Evolutionary conservation across 2,888 invertebrate genomes (phyloP).

Genomic region (Apodemia zela): DNA sequence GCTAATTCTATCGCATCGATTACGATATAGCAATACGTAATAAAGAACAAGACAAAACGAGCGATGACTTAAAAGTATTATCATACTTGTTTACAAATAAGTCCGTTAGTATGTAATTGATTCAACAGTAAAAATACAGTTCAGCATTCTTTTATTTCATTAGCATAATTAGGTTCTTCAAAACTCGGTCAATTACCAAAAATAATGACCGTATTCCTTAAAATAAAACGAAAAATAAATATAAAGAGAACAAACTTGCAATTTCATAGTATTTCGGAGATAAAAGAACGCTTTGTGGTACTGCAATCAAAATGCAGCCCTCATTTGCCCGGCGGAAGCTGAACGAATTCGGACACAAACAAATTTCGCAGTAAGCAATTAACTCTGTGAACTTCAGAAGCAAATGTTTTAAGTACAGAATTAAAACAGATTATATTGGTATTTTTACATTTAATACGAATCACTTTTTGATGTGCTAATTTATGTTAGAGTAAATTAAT

Average conservation of each 20-base stretch:
- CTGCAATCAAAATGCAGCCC: constrained; percentile 38
- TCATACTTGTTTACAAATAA: too few species aligned
- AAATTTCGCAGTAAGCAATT: constrained; percentile 19
- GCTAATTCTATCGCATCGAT: too few species aligned
- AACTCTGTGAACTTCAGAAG: constrained; percentile 9
- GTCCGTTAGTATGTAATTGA: too few species aligned
- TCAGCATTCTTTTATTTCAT: not conserved
- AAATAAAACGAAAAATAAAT: constrained; percentile 32
- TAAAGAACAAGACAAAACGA: too few species aligned
- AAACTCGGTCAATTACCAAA: constrained; percentile 19
- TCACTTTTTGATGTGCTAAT: not conserved
- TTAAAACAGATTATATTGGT: not conserved
- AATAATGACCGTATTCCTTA: constrained; percentile 9
- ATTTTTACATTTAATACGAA: not conserved
- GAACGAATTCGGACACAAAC: constrained; percentile 41
- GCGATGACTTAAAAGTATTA: too few species aligned
- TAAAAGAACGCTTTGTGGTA: constrained; percentile 43
- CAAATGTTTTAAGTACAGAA: constrained; percentile 9
- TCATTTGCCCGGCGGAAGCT: constrained; percentile 45
- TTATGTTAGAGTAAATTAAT: not conserved
- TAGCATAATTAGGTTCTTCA: constrained; percentile 9
- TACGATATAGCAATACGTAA: too few species aligned
- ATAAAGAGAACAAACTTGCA: constrained; percentile 38
- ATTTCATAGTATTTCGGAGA: constrained; percentile 35
- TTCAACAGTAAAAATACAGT: too few species aligned